Evolutionary conservation across 2,797 vertebrate species (phyloP).

Genomic region (Macropus fuliginosus): DNA sequence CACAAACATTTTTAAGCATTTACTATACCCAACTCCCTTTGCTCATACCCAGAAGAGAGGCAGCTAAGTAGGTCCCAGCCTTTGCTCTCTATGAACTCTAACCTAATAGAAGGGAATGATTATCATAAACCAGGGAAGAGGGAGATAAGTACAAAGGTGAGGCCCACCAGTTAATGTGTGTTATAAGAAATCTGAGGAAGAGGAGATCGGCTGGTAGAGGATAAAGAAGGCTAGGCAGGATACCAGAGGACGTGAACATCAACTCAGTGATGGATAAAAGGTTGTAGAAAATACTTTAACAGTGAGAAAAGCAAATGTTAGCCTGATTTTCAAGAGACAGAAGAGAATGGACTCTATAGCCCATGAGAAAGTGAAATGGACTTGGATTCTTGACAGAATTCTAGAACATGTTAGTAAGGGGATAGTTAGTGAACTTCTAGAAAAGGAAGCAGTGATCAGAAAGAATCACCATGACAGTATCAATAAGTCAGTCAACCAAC

Average conservation of each 20-base stretch:
- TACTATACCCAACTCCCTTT: background rate
- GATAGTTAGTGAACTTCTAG: background rate
- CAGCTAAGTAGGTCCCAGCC: background rate
- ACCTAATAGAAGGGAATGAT: background rate
- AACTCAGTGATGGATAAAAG: background rate
- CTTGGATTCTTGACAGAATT: background rate
- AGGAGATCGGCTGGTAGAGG: background rate
- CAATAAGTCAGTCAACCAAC: background rate
- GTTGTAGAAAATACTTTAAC: background rate
- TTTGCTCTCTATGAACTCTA: background rate
- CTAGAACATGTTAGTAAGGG: background rate
- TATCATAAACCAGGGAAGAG: background rate
- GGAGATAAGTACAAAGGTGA: background rate
- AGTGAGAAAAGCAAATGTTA: background rate
- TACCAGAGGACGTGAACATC: background rate
- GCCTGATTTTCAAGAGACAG: background rate
- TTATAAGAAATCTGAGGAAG: background rate
- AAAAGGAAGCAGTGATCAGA: background rate
- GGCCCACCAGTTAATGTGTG: background rate
- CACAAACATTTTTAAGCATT: background rate
- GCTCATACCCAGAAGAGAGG: background rate
- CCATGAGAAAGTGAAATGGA: background rate
- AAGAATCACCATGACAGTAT: background rate
- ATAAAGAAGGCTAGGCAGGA: background rate
- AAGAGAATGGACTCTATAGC: background rate